Evolutionary conservation across 35 echinoderm and acorn worm genomes (phyloP), one percentile per base, ranked within the genome.

Genomic region (Diadema setosum): DNA sequence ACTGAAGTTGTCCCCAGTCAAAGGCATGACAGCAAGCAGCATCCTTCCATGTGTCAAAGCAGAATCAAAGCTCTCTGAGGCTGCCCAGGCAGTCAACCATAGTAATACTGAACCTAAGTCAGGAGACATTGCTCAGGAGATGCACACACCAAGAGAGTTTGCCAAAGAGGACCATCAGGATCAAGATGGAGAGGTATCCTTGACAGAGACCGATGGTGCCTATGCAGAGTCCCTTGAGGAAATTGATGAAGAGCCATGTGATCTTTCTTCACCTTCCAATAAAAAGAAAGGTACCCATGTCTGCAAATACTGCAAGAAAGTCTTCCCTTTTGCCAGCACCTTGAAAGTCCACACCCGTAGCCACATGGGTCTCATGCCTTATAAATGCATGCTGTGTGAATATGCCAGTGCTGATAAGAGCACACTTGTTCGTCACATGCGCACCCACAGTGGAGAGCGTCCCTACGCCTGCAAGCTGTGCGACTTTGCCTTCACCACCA

Each of bases 341-440:
- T 44, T 99, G 17, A 99, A 94, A 57, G 86, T 94, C 36, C 96
- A 99, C 45, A 86, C 94, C 27, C 90, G 96, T 9, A 99, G 84
- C 44, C 96, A 99, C 49, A 91, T 94, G 86, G 96, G 96, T 14
- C 80, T 94, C 11, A 94, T 86, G 4, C 96, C 96, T 18, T 94
- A 92, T 83, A 89, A 94, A 46, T 99, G 96, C 45, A 91, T 94
- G 81, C 83, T 94, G 45, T 99, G 92, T 75, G 85, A 85, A n/a
- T 99, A 99, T 89, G 91, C 96, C 34, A 99, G 96, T 67, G 96
- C 96, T 39, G 96, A 99, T 67, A 99, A 99, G 73, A 99, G 96
- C 61, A 99, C 96, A 42, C 80, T 99, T 32, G 92, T 99, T 2
- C 84, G 96, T 14, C 96, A 99, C 42, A 99, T 99, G 96, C 87